Percentiles rank a stretch among this genome's conserved stretches.
These are phyloP conservation scores for Phengaris arion DNA, from an alignment of 2,888 invertebrate species.

Conservation along the genomic window DNA sequence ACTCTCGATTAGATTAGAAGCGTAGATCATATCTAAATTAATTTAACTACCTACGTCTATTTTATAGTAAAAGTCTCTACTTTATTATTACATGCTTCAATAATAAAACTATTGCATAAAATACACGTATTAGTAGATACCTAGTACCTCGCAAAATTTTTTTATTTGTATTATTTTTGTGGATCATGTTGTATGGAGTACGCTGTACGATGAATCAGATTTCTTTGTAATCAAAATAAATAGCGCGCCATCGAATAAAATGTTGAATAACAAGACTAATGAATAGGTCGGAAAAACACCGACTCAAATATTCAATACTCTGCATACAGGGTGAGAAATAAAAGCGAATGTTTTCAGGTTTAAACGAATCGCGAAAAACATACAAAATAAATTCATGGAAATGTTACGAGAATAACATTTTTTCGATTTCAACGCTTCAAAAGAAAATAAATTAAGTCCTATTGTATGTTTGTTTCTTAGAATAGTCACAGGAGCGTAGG, in stretches of 20 bases:
- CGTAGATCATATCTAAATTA: too few species aligned
- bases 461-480: background rate
- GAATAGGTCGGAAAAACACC: conserved; percentile 12
- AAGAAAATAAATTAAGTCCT: background rate
- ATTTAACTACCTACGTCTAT: too few species aligned
- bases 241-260: conserved; percentile 6
- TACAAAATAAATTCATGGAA: background rate
- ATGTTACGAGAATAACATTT: background rate
- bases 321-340: conserved; percentile 6
- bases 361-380: background rate
- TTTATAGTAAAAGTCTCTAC: too few species aligned
- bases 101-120: too few species aligned
- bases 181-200: background rate
- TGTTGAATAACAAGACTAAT: conserved; percentile 16
- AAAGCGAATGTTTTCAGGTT: background rate
- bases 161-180: background rate
- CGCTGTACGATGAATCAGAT: background rate
- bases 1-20: too few species aligned
- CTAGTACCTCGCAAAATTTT: background rate
- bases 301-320: conserved; percentile 10
- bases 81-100: too few species aligned
- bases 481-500: too few species aligned
- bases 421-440: background rate
- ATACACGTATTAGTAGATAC: too few species aligned
- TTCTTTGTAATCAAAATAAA: conserved; percentile 4